Base-by-base conservation (phyloP, 2,888 invertebrate genomes). In the Conops quadrifasciatus region DNA sequence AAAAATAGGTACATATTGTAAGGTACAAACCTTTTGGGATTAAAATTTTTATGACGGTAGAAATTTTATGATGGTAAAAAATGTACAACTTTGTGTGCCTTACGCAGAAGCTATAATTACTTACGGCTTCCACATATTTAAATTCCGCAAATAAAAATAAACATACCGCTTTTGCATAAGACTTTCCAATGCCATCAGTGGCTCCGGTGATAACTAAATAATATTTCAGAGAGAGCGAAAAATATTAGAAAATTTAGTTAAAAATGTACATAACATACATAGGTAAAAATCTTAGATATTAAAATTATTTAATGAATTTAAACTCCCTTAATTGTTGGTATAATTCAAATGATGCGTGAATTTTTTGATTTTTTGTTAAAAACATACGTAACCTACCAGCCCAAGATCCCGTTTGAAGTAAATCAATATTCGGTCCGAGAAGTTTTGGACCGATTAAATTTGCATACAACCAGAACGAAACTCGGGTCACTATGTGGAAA, bases 131-230 rank as follows among this genome's bases (percentile, higher is more conserved):
- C n/a, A n/a, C n/a, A n/a, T n/a, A n/a, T n/a, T n/a, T n/a, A n/a
- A n/a, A n/a, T n/a, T n/a, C n/a, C n/a, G n/a, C n/a, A n/a, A n/a
- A n/a, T n/a, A n/a, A 36, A 36, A 36, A 36, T 64, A 36, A 36
- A 77, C 83, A 80, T 85, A 91, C 91, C 82, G 91, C 89, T 83
- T 89, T 89, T 0, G 94, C 94, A 80, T 93, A 96, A 24, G 94
- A 93, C 84, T 94, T 95, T 75, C 96, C 96, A 74, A 96, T 91
- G 3, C 96, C 96, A 87, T 95, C 95, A 0, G 95, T 95, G 16
- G 93, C 91, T 15, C 96, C 96, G 19, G 96, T 96, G 16, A 96
- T 87, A 78, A 96, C 94, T 93, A 88, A 60, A 91, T 63, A 60
- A 49, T 16, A 65, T 58, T 58, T 24, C 49, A 58, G 15, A 58